Conservation (phyloP, 2,888 invertebrate species). For the Metalampra italica region DNA sequence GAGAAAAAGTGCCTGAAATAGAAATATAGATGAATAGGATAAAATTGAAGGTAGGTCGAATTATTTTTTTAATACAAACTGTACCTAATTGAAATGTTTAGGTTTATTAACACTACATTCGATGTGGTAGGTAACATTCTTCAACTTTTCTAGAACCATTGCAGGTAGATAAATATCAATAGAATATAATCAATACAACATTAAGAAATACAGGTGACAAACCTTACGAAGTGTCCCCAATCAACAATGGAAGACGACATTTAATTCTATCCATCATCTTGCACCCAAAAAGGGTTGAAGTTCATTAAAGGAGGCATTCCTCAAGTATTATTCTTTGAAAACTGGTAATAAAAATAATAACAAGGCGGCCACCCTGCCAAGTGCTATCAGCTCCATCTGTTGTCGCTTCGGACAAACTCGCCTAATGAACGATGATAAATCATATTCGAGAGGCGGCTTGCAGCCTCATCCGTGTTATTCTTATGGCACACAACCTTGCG, state of each 20-base stretch:
- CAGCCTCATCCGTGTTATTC: slow-evolving; percentile 53
- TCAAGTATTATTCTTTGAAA: slow-evolving; percentile 77
- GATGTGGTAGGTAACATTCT: background rate
- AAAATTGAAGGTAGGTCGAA: no score
- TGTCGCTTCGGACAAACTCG: slow-evolving; percentile 78
- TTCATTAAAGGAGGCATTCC: slow-evolving; percentile 78
- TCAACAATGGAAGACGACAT: slow-evolving; percentile 74
- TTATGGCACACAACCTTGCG: slow-evolving; percentile 34
- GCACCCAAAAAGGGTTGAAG: slow-evolving; percentile 74
- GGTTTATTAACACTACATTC: background rate
- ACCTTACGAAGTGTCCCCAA: slow-evolving; percentile 69
- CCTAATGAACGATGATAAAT: slow-evolving; percentile 79
- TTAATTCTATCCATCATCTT: slow-evolving; percentile 76
- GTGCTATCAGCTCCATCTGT: slow-evolving; percentile 79
- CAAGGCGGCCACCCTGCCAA: slow-evolving; percentile 78
- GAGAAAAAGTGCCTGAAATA: no score
- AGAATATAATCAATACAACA: slow-evolving; percentile 46
- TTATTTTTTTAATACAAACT: no score
- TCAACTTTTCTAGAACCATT: background rate
- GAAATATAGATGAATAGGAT: no score
- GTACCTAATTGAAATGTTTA: no score
- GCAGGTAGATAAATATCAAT: slow-evolving; percentile 7
- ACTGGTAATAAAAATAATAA: slow-evolving; percentile 79
- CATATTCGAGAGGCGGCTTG: slow-evolving; percentile 77
- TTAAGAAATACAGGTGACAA: slow-evolving; percentile 36